Evolutionary conservation across 2,113 vertebrate genomes (phyloP), one percentile per base, ranked within the genome.

Genomic region (Phalacrocorax aristotelis): DNA sequence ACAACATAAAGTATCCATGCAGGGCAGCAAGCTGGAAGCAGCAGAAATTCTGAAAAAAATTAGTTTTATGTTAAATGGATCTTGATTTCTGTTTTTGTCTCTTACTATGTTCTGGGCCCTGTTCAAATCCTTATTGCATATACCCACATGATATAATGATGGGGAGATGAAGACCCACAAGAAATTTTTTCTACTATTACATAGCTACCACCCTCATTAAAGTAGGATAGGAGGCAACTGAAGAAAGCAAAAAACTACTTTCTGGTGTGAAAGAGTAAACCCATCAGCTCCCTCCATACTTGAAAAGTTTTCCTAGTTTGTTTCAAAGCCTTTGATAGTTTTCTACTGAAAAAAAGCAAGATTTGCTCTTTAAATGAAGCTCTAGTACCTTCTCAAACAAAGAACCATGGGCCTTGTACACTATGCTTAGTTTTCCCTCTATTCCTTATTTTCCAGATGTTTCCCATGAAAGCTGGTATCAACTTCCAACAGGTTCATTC

Each of bases 1-100:
- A 65, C 11, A 55, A n/a, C 5, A 22, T 8, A 1, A 44, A 80
- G 29, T 11, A 60, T 12, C 16, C 30, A 55, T 1, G 3, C 0
- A 6, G 15, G 17, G 21, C 22, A 64, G 11, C 15, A 9, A 65
- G 10, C 13, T 36, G 3, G 23, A 79, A 80, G 30, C 3, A 6
- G 25, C 22, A 78, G 20, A 77, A 93, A n/a, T 23, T 27, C 17
- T 51, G n/a, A 42, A 46, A 76, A 68, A 49, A 3, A 1, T 11
- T 68, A 2, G 1, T 1, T 49, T 68, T 27, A 14, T 2, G 7
- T 77, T 71, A 76, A 83, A 65, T 15, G 5, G 6, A 46, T 57
- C 18, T 29, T 57, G 7, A 57, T 57, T 60, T 52, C 36, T 2
- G 0, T 44, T 93, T 76, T 52, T 51, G 9, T 70, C 38, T 69